Evolutionary conservation across 2,113 vertebrate species (phyloP).

Genomic region (Lophotis ruficrista): DNA sequence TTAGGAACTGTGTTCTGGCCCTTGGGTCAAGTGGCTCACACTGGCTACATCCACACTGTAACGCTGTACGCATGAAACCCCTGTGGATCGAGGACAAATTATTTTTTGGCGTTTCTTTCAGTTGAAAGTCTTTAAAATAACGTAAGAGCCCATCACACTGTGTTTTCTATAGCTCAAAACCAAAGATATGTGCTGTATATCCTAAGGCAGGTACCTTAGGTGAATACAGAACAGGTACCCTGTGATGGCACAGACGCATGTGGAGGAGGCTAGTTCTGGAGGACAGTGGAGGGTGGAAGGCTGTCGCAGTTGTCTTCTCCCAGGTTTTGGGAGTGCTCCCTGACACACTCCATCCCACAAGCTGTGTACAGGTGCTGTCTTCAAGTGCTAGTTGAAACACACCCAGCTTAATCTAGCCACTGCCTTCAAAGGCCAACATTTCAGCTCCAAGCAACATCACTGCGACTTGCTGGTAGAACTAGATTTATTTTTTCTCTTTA

Average conservation of each 20-base stretch:
- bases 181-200: background rate
- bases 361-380: background rate
- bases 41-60: background rate
- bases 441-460: background rate
- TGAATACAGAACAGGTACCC: background rate
- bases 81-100: background rate
- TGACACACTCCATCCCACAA: background rate
- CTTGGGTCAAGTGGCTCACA: background rate
- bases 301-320: background rate
- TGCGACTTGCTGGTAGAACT: background rate
- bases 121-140: background rate
- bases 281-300: background rate
- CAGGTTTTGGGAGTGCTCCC: background rate
- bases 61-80: background rate
- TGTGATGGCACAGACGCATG: background rate
- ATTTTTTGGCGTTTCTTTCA: background rate
- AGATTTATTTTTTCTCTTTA: background rate
- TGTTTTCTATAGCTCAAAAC: background rate
- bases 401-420: background rate
- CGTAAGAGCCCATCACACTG: rapidly evolving
- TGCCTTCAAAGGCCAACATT: background rate
- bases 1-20: background rate
- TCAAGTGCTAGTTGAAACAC: background rate
- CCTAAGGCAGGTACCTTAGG: background rate
- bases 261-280: background rate